Base-by-base conservation (phyloP, 2,113 vertebrate species). In the Mesoclemmys tuberculata region DNA sequence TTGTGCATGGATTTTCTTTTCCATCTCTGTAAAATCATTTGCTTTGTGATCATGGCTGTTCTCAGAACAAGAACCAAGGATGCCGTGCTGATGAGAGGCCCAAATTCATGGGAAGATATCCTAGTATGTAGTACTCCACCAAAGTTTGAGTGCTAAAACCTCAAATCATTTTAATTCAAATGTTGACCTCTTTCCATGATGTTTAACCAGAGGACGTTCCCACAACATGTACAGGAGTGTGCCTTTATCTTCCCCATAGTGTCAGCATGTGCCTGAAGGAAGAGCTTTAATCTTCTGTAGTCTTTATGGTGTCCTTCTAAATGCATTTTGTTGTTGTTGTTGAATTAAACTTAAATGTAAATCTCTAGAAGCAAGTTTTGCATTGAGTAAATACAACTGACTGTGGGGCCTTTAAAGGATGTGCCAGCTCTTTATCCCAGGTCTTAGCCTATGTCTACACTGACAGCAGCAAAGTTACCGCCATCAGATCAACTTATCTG, bases 101-200 rank as follows among this genome's bases (percentile, higher is more conserved):
- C n/a, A 56, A 4, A 83, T 94, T 96, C 91, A 77, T 93, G 84
- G 90, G 87, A 94, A 97, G 96, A 96, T 88, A 94, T 77, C 82
- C 90, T 95, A 96, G 92, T 68, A 91, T 95, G 54, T 88, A 92
- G 88, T 31, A 84, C 84, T 84, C 93, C 93, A 93, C 91, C 95
- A 93, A 93, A n/a, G 88, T 88, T 93, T 95, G 95, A 90, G 86
- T 95, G 86, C 87, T 94, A 41, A 44, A 91, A 51, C 82, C 88
- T 82, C 44, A 61, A 48, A 48, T 19, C 91, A 64, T 75, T 58
- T 58, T 86, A 64, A 56, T 89, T 85, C 74, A 88, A 88, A 79
- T 94, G 75, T 90, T 79, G 29, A 86, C 83, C 75, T 89, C 90
- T 90, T 56, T 93, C 88, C 26, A 18, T 88, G 85, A 89, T 41